Percentiles rank a stretch among this genome's conserved stretches.
phyloP scores from a whole-genome alignment of 2,888 invertebrate genomes.

The Chaetoderma sp. region DNA sequence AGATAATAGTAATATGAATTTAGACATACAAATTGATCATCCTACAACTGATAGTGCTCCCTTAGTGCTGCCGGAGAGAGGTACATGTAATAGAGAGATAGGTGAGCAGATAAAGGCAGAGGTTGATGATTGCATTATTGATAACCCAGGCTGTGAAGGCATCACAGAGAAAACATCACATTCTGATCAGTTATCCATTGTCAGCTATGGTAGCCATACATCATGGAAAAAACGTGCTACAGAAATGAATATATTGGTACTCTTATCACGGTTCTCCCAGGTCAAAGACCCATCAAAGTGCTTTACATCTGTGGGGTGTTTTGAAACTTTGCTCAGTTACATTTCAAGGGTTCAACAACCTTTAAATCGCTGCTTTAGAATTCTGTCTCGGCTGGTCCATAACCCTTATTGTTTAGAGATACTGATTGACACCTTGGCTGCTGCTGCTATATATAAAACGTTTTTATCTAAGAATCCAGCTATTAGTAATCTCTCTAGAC shows the following conservation, averaged over 20 bases:
- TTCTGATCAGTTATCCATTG: conserved; percentile 1
- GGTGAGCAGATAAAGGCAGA: neutral
- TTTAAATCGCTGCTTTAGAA: conserved; percentile 43
- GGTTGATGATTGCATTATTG: neutral
- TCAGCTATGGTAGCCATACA: neutral
- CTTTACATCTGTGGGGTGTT: conserved; percentile 40
- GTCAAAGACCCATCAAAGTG: conserved; percentile 48
- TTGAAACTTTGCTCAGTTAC: conserved; percentile 52
- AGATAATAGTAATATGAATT: conserved; percentile 11
- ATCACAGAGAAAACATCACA: neutral
- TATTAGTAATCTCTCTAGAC: too few relatives aligned
- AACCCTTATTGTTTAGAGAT: conserved; percentile 56
- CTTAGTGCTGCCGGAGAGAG: neutral
- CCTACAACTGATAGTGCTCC: neutral
- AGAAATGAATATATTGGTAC: conserved; percentile 52
- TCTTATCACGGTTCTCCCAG: conserved; percentile 58
- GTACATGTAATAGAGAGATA: neutral
- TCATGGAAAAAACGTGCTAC: too few relatives aligned
- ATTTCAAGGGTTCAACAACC: conserved; percentile 43
- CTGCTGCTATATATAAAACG: conserved; percentile 43
- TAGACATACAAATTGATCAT: neutral
- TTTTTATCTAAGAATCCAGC: too few relatives aligned
- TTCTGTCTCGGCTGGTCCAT: conserved; percentile 50
- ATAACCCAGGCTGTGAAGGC: neutral
- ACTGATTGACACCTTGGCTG: conserved; percentile 44